phyloP scores from a whole-genome alignment of 2,888 invertebrate genomes.

The Coleophora deauratella region DNA sequence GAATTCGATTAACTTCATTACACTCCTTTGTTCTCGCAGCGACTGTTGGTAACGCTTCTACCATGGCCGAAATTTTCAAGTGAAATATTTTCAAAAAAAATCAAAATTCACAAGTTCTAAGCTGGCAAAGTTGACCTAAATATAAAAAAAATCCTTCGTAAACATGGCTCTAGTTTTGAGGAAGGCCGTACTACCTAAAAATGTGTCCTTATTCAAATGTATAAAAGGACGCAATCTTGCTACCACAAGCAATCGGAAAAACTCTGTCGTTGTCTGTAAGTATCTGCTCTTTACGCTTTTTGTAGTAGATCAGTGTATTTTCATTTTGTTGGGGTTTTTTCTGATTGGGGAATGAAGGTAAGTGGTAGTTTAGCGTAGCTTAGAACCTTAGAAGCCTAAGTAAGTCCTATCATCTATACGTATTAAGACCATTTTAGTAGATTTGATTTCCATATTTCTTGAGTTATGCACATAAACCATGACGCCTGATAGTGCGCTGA shows the following conservation, averaged over 20 bases:
- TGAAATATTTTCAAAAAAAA: conserved; percentile 26
- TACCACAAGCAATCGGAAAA: conserved; percentile 36
- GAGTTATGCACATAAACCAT: no score
- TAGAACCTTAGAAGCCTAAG: not conserved
- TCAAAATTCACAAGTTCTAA: conserved; percentile 30
- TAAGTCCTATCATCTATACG: no score
- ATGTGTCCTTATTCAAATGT: conserved; percentile 48
- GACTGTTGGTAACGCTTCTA: conserved; percentile 30
- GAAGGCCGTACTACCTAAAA: conserved; percentile 47
- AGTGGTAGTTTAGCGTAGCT: not conserved
- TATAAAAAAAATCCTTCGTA: conserved; percentile 16
- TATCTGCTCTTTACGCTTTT: conserved; percentile 10
- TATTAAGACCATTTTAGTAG: no score
- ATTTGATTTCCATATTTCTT: no score
- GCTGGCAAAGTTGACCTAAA: conserved; percentile 9
- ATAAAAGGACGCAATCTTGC: conserved; percentile 40
- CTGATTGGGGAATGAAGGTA: not conserved
- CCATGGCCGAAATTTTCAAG: conserved; percentile 57
- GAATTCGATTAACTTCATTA: conserved; percentile 20
- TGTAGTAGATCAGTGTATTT: not conserved
- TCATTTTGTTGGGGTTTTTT: not conserved
- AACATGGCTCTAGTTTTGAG: conserved; percentile 56
- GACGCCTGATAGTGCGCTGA: no score
- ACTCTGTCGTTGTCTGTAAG: conserved; percentile 42
- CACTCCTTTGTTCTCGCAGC: conserved; percentile 31